phyloP scores from a whole-genome alignment of 2,797 vertebrate genomes.

The Naso thynnoides region DNA sequence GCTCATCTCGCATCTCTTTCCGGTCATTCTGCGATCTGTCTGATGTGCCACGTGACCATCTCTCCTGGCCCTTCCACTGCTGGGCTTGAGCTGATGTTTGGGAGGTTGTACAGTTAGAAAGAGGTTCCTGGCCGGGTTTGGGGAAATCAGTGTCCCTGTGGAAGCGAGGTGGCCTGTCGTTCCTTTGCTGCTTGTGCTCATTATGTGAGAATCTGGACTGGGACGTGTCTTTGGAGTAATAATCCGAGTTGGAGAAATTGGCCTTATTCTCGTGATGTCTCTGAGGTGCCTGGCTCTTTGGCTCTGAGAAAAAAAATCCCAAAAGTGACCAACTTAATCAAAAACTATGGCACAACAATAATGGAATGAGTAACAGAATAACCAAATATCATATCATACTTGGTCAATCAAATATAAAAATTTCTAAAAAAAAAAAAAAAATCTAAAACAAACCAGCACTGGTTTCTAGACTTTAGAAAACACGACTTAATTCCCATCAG shows the following conservation, averaged over 20 bases:
- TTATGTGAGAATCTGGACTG: constrained; percentile 87
- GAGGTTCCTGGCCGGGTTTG: constrained; percentile 86
- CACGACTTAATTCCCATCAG: constrained; percentile 10
- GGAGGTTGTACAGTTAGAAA: constrained; percentile 64
- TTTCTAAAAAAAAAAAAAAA: too few relatives aligned
- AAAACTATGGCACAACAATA: constrained; percentile 11
- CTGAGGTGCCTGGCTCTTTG: constrained; percentile 87
- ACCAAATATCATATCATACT: not conserved
- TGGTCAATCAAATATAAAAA: constrained; percentile 2
- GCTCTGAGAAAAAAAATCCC: constrained; percentile 80
- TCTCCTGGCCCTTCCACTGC: constrained; percentile 89
- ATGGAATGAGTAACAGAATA: not conserved
- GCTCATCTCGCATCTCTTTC: constrained; percentile 70
- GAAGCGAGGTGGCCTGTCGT: constrained; percentile 95
- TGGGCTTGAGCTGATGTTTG: constrained; percentile 68
- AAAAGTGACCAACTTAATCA: constrained; percentile 30
- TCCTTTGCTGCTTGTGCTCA: constrained; percentile 90
- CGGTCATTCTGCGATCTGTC: constrained; percentile 88
- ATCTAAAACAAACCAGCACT: not conserved
- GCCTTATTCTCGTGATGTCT: constrained; percentile 84
- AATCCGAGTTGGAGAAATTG: constrained; percentile 84
- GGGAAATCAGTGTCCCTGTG: constrained; percentile 91
- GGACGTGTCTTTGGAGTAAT: constrained; percentile 86
- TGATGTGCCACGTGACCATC: constrained; percentile 74
- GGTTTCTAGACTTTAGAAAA: constrained; percentile 11